Percentiles rank a stretch among this genome's conserved stretches.
Evolutionary conservation across 1,140 invertebrate species (phyloP).

Genomic region (Reticulitermes speratus): DNA sequence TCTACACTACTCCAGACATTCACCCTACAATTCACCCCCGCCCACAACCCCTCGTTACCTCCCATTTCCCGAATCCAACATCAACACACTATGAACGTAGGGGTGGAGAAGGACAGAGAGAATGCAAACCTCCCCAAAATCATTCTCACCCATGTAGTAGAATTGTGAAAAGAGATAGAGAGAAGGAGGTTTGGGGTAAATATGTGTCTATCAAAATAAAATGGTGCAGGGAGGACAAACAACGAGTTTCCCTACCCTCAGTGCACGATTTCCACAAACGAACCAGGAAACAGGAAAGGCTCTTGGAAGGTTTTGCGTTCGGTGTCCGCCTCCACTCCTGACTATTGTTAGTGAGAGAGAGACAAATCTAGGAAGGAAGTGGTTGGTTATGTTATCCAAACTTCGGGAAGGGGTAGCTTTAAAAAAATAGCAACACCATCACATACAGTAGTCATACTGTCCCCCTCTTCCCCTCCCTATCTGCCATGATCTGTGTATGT

Average conservation of each 20-base stretch:
- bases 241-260: background rate
- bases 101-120: constrained; percentile 1
- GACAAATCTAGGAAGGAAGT: constrained; percentile 5
- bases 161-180: background rate
- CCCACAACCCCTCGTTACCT: background rate
- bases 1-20: background rate
- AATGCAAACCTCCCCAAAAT: background rate
- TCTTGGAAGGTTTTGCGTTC: background rate
- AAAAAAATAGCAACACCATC: constrained; percentile 16
- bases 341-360: background rate
- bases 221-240: constrained; percentile 4
- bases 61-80: constrained; percentile 17
- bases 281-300: background rate
- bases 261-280: background rate
- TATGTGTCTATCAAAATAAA: constrained; percentile 20
- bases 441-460: constrained; percentile 6
- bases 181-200: background rate
- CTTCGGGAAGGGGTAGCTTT: background rate
- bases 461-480: background rate
- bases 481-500: constrained; percentile 8
- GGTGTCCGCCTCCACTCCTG: background rate
- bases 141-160: background rate
- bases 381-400: constrained; percentile 2
- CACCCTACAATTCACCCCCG: background rate
- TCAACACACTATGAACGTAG: background rate